These are phyloP conservation scores for Turritopsis dohrnii DNA, from an alignment of 30 jellyfish, hydroid and myxozoan genomes.

Conservation along the genomic window DNA sequence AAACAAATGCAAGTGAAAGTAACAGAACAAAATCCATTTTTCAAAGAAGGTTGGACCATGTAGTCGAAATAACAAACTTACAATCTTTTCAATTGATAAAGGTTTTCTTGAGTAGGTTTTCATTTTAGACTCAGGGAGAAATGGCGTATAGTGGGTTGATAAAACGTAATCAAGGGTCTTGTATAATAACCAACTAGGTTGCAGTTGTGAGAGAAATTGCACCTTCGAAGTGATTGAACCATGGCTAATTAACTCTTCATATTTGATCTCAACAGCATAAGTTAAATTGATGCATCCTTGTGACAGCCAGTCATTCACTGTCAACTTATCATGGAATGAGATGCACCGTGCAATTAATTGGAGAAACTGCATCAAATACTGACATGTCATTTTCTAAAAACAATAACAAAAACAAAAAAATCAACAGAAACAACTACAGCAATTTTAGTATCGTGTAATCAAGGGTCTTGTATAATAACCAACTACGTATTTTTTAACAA, in stretches of 20 bases:
- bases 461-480: constrained; percentile 42
- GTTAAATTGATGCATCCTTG: neutral
- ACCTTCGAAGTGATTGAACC: neutral
- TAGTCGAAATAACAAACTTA: no score
- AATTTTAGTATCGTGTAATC: constrained; percentile 36
- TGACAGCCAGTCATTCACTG: neutral
- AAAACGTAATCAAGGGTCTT: constrained; percentile 45
- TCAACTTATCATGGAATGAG: neutral
- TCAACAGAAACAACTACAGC: neutral
- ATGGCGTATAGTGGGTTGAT: constrained; percentile 31
- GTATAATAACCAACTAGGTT: constrained; percentile 42
- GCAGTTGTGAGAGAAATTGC: constrained; percentile 22
- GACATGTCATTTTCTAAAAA: neutral
- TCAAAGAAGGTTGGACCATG: no score
- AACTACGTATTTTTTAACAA: no score
- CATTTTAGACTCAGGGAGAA: constrained; percentile 1
- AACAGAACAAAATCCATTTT: no score
- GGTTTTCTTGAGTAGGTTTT: constrained; percentile 29
- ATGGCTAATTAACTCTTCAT: neutral
- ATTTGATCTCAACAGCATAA: neutral
- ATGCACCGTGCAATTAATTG: neutral
- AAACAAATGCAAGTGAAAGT: neutral
- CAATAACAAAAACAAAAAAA: neutral
- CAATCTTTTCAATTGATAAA: constrained; percentile 50
- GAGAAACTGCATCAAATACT: neutral